Evolutionary conservation across 1,140 invertebrate species (phyloP), one percentile per base, ranked within the genome.

Genomic region (Brachionus calyciflorus): DNA sequence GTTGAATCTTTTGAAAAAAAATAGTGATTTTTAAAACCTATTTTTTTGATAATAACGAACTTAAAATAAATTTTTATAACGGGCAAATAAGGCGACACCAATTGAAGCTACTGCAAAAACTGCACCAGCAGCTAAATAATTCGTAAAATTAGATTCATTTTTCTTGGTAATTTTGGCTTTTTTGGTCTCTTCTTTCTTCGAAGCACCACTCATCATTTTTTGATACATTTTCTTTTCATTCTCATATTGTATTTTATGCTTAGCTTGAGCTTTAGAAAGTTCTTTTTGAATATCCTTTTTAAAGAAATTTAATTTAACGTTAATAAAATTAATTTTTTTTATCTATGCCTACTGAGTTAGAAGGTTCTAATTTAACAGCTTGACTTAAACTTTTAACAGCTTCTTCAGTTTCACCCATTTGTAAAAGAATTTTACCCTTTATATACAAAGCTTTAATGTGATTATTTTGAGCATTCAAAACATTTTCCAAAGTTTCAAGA

Each of bases 201-300:
- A 17, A 7, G 28, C 69, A 26, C 21, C 46, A 40, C 69, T 73
- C 19, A 73, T 53, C 69, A 73, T 73, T 55, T 73, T 73, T 40
- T 73, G 69, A 51, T 73, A 73, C 46, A 73, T 49, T 40, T 73
- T 73, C 40, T 73, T 73, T 14, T 73, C 69, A 41, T 49, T 73
- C 33, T 73, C 69, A 30, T 73, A 73, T 28, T 51, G 51, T 6
- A 51, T 51, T 73, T 73, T 73, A 12, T 55, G 46, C 14, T 51
- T 73, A 10, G 69, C 21, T 33, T 73, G 69, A 49, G 69, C 69
- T 73, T 73, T 73, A 9, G 14, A 4, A 21, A 73, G n/a, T 55
- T 73, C 69, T 73, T 73, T 73, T 49, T 55, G 33, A 7, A 73
- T 26, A n/a, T 73, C 69, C 46, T 49, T 12, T 33, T 26, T 10